Base-by-base conservation (phyloP, 2,797 vertebrate genomes). In the Molossus alvarezi region DNA sequence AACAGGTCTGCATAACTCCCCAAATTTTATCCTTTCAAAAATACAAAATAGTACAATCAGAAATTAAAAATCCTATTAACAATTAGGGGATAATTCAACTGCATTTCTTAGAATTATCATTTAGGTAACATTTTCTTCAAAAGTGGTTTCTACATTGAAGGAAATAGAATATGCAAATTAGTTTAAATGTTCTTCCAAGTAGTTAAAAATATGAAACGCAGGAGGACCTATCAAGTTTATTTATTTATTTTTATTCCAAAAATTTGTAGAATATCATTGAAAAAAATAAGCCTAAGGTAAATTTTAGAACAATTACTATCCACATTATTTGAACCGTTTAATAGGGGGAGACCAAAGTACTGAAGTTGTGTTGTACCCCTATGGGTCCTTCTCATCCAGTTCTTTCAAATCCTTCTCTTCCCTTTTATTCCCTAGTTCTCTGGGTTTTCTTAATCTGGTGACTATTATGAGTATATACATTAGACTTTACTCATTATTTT, bases 101-200 rank as follows among this genome's bases (percentile, higher is more conserved):
- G 0, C 9, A 72, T 3, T 33, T 90, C 25, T 73, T 83, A 23
- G 15, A 88, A 10, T 76, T 93, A 80, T 86, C 87, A 75, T 41
- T 71, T 53, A 88, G 88, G 64, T 94, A 90, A 90, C 3, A 1
- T 23, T 55, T 95, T 85, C 87, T 80, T 62, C 72, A 72, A 76
- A 87, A 76, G 6, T 14, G 86, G 37, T 90, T 94, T 92, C 9
- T 75, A 55, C 73, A n/a, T 65, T 60, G n/a, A 85, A 88, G 14
- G 64, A 17, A 96, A 85, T 92, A 0, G 48, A 81, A 87, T 69
- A 55, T 85, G 21, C 3, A 62, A 80, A 88, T 75, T 80, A 88
- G 65, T 92, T 82, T 57, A 75, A 85, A 82, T 18, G 12, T 88
- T 90, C 7, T 81, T 85, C 12, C 25, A 79, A 86, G 33, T 71